Evolutionary conservation across 2,113 vertebrate species (phyloP), one percentile per base, ranked within the genome.

Genomic region (Desmodus rotundus): DNA sequence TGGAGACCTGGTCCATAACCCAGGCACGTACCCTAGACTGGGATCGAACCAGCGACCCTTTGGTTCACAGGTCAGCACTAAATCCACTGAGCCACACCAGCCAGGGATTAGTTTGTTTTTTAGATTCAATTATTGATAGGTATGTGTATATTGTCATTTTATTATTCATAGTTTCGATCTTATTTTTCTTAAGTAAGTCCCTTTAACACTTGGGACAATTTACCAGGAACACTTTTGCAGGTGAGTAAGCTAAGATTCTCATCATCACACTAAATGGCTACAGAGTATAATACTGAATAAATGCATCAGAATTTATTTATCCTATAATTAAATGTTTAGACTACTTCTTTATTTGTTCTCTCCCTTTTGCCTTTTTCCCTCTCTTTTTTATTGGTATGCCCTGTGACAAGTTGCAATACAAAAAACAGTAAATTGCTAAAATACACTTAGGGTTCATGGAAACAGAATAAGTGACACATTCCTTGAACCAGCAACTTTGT

Each of bases 401-500:
- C 26, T 5, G 9, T 56, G 58, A 81, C 28, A 82, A 63, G 33
- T 33, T 36, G 4, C 33, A 10, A 22, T 65, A 67, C 16, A 72
- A 70, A 76, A 80, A 28, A n/a, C 3, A 50, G 17, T 77, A 77
- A 50, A 77, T 74, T 68, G 14, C 33, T 76, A 74, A 92, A 80
- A 94, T 70, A 36, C 15, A 52, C 36, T 61, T 47, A 50, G 11
- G 28, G 13, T 52, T 90, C 58, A 19, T 2, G 19, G 87, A 92
- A 94, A 63, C 0, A 0, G 72, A 54, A 0, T 3, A 50, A 72
- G 45, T 9, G 10, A 9, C 56, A 72, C 6, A 74, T 68, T 84
- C 89, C 45, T 38, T 6, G 83, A 43, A 70, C 74, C 52, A 93
- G 88, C 72, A 50, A 88, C 16, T 52, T 80, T 68, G 87, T 72